phyloP scores from a whole-genome alignment of 1,140 invertebrate species.

The Brachionus angularis region DNA sequence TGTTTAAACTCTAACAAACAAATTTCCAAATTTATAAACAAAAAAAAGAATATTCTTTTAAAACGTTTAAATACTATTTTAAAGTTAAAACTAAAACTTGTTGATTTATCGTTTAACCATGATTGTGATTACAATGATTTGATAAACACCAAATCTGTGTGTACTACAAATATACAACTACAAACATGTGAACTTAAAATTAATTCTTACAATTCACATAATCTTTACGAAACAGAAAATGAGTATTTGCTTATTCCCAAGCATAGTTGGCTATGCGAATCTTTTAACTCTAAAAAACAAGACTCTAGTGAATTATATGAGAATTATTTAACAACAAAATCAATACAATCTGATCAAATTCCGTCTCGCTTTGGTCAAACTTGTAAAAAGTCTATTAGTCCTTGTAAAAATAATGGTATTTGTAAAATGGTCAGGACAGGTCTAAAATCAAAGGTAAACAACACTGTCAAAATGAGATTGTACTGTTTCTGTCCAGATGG shows the following conservation, averaged over 20 bases:
- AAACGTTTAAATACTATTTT: neutral
- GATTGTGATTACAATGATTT: neutral
- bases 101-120: constrained; percentile 9
- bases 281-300: neutral
- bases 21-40: constrained; percentile 17
- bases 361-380: neutral
- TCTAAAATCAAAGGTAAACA: neutral
- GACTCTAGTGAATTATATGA: neutral
- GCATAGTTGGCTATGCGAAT: constrained; percentile 4
- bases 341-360: neutral
- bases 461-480: neutral
- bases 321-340: too few relatives aligned
- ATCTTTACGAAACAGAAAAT: constrained; percentile 3
- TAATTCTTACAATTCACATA: neutral
- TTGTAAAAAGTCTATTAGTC: neutral
- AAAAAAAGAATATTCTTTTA: neutral
- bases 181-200: constrained; percentile 12
- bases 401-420: constrained; percentile 28
- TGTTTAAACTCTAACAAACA: constrained; percentile 21
- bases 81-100: neutral
- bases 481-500: constrained; percentile 40
- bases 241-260: neutral
- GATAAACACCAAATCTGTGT: neutral
- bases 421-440: constrained; percentile 6
- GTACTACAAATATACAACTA: neutral